These are phyloP conservation scores for Ophiothrix spiculata DNA, from an alignment of 35 echinoderm and acorn worm species.

Conservation along the genomic window DNA sequence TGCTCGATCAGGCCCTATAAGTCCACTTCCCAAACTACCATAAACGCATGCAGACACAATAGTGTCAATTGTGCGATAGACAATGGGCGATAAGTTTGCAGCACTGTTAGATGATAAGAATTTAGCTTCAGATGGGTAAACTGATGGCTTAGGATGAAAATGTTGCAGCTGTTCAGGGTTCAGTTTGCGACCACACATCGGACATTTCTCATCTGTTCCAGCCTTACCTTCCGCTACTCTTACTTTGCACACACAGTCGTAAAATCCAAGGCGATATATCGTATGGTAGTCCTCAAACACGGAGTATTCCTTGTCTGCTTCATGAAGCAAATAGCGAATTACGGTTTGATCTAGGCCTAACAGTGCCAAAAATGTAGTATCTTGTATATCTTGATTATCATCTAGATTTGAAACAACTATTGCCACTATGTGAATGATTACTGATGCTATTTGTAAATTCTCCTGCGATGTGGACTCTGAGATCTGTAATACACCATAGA, in stretches of 20 bases:
- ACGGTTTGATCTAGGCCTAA: background rate
- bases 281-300: background rate
- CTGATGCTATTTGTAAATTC: background rate
- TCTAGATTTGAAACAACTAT: background rate
- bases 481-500: constrained; percentile 4
- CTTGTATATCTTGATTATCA: background rate
- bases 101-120: background rate
- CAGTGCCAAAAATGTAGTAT: background rate
- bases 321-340: background rate
- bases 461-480: background rate
- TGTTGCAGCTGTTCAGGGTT: background rate
- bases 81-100: background rate
- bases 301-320: background rate
- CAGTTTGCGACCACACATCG: background rate
- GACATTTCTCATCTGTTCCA: background rate
- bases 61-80: background rate
- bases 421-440: constrained; percentile 7
- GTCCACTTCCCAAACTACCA: background rate
- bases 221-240: background rate
- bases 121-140: too few species aligned
- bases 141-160: background rate
- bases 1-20: background rate
- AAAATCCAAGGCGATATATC: background rate
- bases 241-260: background rate
- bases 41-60: background rate